A percentile compares a stretch with the other conserved stretches of the same genome.
phyloP scores from a whole-genome alignment of 2,113 vertebrate genomes.

The Conger conger region DNA sequence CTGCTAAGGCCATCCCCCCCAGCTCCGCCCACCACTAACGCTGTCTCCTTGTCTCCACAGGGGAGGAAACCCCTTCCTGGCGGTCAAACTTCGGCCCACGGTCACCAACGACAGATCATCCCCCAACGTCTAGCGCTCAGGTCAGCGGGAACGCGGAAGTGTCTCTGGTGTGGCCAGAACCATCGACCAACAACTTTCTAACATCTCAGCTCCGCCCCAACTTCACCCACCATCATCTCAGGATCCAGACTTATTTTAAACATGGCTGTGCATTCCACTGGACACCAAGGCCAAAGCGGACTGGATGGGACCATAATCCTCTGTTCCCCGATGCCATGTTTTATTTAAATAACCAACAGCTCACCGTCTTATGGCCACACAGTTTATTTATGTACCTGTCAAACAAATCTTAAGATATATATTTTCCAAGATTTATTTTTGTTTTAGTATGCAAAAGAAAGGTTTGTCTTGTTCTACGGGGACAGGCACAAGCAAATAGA shows the following conservation, averaged over 20 bases:
- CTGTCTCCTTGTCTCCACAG: conserved; percentile 59
- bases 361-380: conserved; percentile 33
- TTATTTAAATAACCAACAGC: conserved; percentile 23
- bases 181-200: not conserved
- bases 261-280: too few relatives aligned
- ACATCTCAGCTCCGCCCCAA: not conserved
- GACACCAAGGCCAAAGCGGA: not conserved
- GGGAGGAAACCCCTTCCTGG: conserved; percentile 92
- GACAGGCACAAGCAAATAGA: conserved; percentile 35
- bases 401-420: conserved; percentile 24
- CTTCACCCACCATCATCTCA: not conserved
- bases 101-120: conserved; percentile 94
- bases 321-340: conserved; percentile 36
- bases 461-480: conserved; percentile 34
- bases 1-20: not conserved
- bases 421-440: conserved; percentile 42
- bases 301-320: conserved; percentile 26
- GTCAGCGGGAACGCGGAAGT: not conserved
- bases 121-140: conserved; percentile 72
- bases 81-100: conserved; percentile 89
- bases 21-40: not conserved
- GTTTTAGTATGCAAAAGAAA: conserved; percentile 39
- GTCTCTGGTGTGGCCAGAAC: not conserved
- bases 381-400: conserved; percentile 41
- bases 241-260: too few relatives aligned